These are phyloP conservation scores for Fragum fragum DNA, from an alignment of 2,888 invertebrate species.

Conservation along the genomic window DNA sequence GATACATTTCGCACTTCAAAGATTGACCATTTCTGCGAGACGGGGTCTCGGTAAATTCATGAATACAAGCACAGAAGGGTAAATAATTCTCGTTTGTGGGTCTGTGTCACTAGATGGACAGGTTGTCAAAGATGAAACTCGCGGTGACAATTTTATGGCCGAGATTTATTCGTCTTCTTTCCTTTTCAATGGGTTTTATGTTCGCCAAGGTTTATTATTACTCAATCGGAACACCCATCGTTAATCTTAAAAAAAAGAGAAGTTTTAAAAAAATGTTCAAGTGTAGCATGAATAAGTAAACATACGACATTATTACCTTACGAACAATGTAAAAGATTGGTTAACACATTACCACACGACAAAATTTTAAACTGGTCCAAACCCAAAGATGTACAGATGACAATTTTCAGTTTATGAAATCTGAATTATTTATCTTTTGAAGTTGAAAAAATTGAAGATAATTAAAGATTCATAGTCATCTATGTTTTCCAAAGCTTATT, in stretches of 20 bases:
- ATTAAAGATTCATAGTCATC: too few relatives aligned
- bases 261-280: background rate
- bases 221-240: conserved; percentile 19
- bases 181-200: conserved; percentile 14
- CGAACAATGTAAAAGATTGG: too few relatives aligned
- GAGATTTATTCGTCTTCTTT: conserved; percentile 14
- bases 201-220: background rate
- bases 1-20: too few relatives aligned
- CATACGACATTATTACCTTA: too few relatives aligned
- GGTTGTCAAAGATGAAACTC: conserved; percentile 46
- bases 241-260: background rate
- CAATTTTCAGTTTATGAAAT: too few relatives aligned
- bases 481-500: too few relatives aligned
- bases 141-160: conserved; percentile 57
- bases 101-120: conserved; percentile 48
- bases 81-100: conserved; percentile 32
- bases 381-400: background rate
- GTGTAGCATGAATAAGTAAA: too few relatives aligned
- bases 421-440: too few relatives aligned
- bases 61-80: too few relatives aligned
- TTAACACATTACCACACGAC: background rate
- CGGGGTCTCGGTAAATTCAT: too few relatives aligned
- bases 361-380: background rate
- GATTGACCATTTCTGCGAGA: too few relatives aligned
- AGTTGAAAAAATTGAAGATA: too few relatives aligned